These are phyloP conservation scores for Corythornis vintsioides DNA, from an alignment of 2,113 vertebrate genomes.

Conservation along the genomic window DNA sequence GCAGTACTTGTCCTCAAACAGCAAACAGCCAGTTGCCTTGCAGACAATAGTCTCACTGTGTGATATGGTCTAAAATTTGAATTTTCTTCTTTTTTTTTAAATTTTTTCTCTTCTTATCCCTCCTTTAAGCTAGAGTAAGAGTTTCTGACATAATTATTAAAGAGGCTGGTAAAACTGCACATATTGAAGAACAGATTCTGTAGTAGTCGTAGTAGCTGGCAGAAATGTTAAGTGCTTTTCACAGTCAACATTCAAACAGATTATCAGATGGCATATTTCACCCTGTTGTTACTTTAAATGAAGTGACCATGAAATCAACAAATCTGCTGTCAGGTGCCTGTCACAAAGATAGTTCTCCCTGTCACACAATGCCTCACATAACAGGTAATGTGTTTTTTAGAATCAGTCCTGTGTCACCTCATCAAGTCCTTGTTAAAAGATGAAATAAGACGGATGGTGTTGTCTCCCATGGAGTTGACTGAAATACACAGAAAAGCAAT, in stretches of 20 bases:
- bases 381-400: slow-evolving; percentile 88
- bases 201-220: slow-evolving; percentile 78
- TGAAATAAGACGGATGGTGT: slow-evolving; percentile 82
- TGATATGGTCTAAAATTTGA: slow-evolving; percentile 19
- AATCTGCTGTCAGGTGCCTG: slow-evolving; percentile 87
- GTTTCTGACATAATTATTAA: slow-evolving; percentile 58
- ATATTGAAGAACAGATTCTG: slow-evolving; percentile 85
- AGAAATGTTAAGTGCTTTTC: slow-evolving; percentile 86
- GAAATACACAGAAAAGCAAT: slow-evolving; percentile 71
- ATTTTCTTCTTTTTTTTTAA: not conserved
- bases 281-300: slow-evolving; percentile 87
- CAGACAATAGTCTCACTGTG: not conserved
- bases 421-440: slow-evolving; percentile 85
- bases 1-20: not conserved
- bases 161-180: slow-evolving; percentile 75
- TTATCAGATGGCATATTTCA: slow-evolving; percentile 88
- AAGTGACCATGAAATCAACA: slow-evolving; percentile 88
- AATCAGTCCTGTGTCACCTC: slow-evolving; percentile 84
- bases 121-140: slow-evolving; percentile 1
- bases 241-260: slow-evolving; percentile 86
- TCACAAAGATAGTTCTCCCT: slow-evolving; percentile 81
- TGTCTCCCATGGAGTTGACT: slow-evolving; percentile 73
- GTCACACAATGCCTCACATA: slow-evolving; percentile 83
- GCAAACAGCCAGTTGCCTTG: not conserved
- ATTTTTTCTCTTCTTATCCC: not conserved